Evolutionary conservation across 2,797 vertebrate genomes (phyloP), one percentile per base, ranked within the genome.

Genomic region (Pterois miles): DNA sequence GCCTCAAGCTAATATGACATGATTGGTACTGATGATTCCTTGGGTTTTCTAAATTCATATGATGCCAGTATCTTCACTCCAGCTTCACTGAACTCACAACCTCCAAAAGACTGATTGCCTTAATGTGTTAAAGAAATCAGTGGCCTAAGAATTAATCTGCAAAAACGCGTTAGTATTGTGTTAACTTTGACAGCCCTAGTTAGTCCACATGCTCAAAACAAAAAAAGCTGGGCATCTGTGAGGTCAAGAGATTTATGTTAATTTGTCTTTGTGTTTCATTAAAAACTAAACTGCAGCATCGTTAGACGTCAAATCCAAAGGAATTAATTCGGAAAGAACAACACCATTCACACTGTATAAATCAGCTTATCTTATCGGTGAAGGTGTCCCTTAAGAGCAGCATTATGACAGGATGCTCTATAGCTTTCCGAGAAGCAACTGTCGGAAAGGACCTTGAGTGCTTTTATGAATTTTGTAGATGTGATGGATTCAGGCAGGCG

Each of bases 401-500:
- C 60, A 36, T 13, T 14, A 53, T 73, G 48, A 79, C 54, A 78
- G 34, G 34, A 76, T 62, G 85, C 64, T 60, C 18, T n/a, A 6
- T 3, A 52, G 63, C 40, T 76, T 78, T 82, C 65, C 36, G 14
- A 33, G 31, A 73, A 70, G 57, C 34, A 25, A 40, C 56, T 59
- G 48, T 76, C 63, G 36, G 40, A 62, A 34, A 77, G 25, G 29
- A 53, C 63, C 50, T 66, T 65, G 40, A 52, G 70, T 12, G 43
- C 56, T 52, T 68, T 79, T 75, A 74, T 78, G 53, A 65, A 77
- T 84, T 78, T 73, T 33, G 67, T 31, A 65, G 67, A 74, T 38
- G 33, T 75, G 78, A 88, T 78, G 68, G 80, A 88, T 83, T 69
- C 80, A 65, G 66, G 33, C 59, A 43, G 60, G 27, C 40, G 46